These are phyloP conservation scores for Brachionus sp. DNA, from an alignment of 1,140 invertebrate species.

Conservation along the genomic window DNA sequence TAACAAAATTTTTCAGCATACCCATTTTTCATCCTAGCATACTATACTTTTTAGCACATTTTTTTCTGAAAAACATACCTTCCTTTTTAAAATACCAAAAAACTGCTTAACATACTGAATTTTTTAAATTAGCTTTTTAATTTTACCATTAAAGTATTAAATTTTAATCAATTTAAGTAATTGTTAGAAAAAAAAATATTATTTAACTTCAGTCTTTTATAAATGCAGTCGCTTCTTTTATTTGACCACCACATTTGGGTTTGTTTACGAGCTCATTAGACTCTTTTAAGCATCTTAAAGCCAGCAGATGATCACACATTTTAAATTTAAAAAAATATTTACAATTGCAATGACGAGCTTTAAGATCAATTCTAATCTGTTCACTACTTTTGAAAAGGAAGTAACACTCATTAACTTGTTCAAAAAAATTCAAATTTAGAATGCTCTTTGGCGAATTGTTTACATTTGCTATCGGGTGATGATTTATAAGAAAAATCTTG, in stretches of 20 bases:
- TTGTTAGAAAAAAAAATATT: background rate
- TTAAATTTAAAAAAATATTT: conserved; percentile 18
- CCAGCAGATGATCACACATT: background rate
- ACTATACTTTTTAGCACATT: too few species aligned
- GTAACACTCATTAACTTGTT: background rate
- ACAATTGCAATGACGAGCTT: background rate
- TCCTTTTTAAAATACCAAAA: too few species aligned
- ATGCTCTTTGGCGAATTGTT: background rate
- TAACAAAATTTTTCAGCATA: background rate
- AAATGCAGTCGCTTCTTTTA: background rate
- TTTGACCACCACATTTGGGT: conserved; percentile 1
- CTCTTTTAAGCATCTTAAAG: background rate
- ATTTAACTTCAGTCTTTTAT: background rate
- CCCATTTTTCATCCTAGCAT: background rate
- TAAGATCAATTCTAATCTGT: background rate
- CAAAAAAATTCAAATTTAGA: background rate
- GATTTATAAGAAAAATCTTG: background rate
- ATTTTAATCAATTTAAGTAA: background rate
- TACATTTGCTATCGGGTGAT: background rate
- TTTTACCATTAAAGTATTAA: background rate
- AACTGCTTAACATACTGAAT: too few species aligned
- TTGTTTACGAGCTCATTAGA: background rate
- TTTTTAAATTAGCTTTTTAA: too few species aligned
- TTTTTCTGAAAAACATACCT: too few species aligned
- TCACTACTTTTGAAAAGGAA: background rate